A percentile compares a stretch with the other conserved stretches of the same genome.
These are phyloP conservation scores for Toxotes lorentzi DNA, from an alignment of 2,797 vertebrate genomes.

Conservation along the genomic window DNA sequence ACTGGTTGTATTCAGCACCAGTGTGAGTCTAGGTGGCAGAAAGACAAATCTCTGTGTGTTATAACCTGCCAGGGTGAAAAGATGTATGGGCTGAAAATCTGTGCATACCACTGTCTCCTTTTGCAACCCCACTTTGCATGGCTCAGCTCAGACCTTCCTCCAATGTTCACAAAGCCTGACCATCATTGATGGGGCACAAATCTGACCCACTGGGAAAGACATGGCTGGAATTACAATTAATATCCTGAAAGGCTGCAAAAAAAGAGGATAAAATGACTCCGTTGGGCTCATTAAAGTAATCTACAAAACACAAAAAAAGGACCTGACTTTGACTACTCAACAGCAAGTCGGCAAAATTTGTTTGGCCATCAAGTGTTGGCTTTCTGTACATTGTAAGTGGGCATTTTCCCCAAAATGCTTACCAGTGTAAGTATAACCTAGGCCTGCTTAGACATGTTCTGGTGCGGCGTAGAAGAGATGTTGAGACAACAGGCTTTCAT, in stretches of 20 bases:
- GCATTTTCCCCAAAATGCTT: neutral
- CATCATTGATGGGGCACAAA: neutral
- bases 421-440: neutral
- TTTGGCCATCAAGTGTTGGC: neutral
- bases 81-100: conserved; percentile 51
- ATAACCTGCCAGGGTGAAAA: conserved; percentile 40
- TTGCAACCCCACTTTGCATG: conserved; percentile 38
- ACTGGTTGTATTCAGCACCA: conserved; percentile 24
- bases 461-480: neutral
- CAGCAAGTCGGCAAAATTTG: neutral
- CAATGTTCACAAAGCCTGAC: conserved; percentile 2
- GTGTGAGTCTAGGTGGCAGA: conserved; percentile 12
- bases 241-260: conserved; percentile 4
- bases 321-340: neutral
- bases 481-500: neutral
- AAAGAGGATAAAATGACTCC: neutral
- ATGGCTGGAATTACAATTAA: conserved; percentile 8
- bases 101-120: conserved; percentile 49
- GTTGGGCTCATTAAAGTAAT: neutral
- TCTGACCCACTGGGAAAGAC: conserved; percentile 12
- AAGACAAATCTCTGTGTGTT: conserved; percentile 32
- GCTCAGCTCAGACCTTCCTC: conserved; percentile 34
- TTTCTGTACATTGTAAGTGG: neutral
- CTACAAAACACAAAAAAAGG: neutral
- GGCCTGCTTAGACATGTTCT: neutral